Evolutionary conservation across 2,113 vertebrate genomes (phyloP).

Genomic region (Odontesthes bonariensis): DNA sequence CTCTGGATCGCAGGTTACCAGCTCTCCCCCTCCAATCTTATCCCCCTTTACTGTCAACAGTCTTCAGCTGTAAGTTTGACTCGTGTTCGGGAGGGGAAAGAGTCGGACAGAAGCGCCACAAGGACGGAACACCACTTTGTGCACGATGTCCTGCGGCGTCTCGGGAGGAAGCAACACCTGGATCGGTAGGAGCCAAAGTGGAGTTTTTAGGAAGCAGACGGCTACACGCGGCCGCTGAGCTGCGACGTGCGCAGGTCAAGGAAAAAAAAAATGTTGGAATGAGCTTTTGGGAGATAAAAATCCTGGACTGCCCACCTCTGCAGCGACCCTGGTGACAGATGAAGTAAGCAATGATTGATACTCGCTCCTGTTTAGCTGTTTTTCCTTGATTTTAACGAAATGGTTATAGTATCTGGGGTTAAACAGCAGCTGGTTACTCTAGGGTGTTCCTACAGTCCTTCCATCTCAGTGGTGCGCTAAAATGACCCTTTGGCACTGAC

Average conservation of each 20-base stretch:
- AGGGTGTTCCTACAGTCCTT: conserved; percentile 73
- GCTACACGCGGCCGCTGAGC: conserved; percentile 12
- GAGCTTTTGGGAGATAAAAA: conserved; percentile 45
- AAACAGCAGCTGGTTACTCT: conserved; percentile 53
- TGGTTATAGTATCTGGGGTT: conserved; percentile 55
- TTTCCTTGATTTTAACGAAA: conserved; percentile 43
- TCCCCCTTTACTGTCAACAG: conserved; percentile 42
- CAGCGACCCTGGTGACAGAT: conserved; percentile 61
- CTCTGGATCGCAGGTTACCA: conserved; percentile 61
- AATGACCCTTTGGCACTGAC: conserved; percentile 82
- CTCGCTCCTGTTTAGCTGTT: conserved; percentile 40
- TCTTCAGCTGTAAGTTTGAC: conserved; percentile 52
- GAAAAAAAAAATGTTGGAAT: conserved; percentile 23
- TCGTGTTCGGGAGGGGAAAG: conserved; percentile 32
- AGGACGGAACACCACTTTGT: conserved; percentile 54
- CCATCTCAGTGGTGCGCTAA: conserved; percentile 72
- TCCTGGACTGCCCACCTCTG: conserved; percentile 72
- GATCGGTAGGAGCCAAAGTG: conserved; percentile 65
- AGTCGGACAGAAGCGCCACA: conserved; percentile 43
- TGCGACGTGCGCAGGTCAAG: conserved; percentile 33
- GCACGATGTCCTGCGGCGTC: conserved; percentile 60
- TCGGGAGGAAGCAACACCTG: conserved; percentile 66
- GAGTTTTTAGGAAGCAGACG: conserved; percentile 44
- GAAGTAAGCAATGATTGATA: conserved; percentile 46
- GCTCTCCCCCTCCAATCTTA: conserved; percentile 56